Percentiles rank a stretch among this genome's conserved stretches.
phyloP scores from a whole-genome alignment of 2,888 invertebrate genomes.

The Ennomos erosarius region DNA sequence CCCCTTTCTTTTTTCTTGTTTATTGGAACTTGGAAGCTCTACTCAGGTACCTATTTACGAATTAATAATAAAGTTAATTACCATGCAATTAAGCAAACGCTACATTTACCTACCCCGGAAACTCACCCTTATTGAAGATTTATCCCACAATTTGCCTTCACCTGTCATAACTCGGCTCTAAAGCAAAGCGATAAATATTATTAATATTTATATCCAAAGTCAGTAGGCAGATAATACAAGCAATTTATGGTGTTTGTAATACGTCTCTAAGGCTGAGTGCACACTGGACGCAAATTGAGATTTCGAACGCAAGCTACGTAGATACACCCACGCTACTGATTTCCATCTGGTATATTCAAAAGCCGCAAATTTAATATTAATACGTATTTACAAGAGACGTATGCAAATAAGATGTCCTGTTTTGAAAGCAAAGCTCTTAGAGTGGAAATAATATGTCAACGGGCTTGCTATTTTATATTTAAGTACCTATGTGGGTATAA shows the following conservation, averaged over 20 bases:
- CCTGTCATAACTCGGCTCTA: slow-evolving; percentile 17
- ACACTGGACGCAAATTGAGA: slow-evolving; percentile 53
- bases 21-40: no score
- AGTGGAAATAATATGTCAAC: slow-evolving; percentile 11
- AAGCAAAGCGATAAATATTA: slow-evolving; percentile 30
- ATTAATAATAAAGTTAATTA: no score
- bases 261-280: slow-evolving; percentile 40
- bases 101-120: no score
- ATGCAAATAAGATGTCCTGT: slow-evolving; percentile 26
- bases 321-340: slow-evolving; percentile 53
- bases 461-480: background rate
- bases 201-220: slow-evolving; percentile 31
- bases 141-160: slow-evolving; percentile 25
- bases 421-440: slow-evolving; percentile 4
- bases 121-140: background rate
- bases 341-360: slow-evolving; percentile 47
- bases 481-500: no score
- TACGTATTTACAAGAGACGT: slow-evolving; percentile 13
- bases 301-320: slow-evolving; percentile 46
- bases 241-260: slow-evolving; percentile 38
- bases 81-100: no score
- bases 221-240: slow-evolving; percentile 34
- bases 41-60: no score
- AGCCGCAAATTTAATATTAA: slow-evolving; percentile 16
- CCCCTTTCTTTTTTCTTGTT: no score